A percentile compares a stretch with the other conserved stretches of the same genome.
Evolutionary conservation across 2,113 vertebrate genomes (phyloP).

Genomic region (Lepidothrix coronata): DNA sequence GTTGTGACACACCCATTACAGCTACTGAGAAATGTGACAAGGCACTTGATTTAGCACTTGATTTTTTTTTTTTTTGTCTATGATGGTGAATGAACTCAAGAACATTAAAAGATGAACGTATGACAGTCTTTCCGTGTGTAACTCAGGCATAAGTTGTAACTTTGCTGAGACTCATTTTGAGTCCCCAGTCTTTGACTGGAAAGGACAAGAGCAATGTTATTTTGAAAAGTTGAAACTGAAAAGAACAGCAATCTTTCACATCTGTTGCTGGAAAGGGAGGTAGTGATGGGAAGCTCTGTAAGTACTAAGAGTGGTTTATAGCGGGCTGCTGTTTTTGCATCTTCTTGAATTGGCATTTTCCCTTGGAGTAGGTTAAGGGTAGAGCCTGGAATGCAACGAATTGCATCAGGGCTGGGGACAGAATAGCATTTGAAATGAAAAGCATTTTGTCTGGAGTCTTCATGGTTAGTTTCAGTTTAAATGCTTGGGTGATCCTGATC

Average conservation of each 20-base stretch:
- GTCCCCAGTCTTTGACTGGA: background rate
- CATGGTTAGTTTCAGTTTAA: background rate
- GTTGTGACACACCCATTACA: background rate
- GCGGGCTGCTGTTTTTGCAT: background rate
- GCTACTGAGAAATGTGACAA: background rate
- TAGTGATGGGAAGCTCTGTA: background rate
- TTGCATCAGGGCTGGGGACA: background rate
- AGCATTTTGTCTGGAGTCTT: background rate
- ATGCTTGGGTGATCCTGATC: background rate
- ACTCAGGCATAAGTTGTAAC: background rate
- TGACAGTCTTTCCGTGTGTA: background rate
- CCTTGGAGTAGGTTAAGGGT: background rate
- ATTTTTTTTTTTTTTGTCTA: background rate
- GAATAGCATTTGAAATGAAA: background rate
- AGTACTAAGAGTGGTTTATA: background rate
- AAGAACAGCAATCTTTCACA: background rate
- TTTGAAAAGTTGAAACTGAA: background rate
- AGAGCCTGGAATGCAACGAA: background rate
- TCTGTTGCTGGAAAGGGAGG: background rate
- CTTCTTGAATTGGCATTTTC: background rate
- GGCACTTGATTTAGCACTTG: background rate
- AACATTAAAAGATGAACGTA: background rate
- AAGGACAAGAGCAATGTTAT: background rate
- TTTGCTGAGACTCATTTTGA: background rate
- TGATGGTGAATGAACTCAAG: background rate